Percentiles rank a stretch among this genome's conserved stretches.
Conservation (phyloP, 2,888 invertebrate genomes). For the Pyrgus malvae region DNA sequence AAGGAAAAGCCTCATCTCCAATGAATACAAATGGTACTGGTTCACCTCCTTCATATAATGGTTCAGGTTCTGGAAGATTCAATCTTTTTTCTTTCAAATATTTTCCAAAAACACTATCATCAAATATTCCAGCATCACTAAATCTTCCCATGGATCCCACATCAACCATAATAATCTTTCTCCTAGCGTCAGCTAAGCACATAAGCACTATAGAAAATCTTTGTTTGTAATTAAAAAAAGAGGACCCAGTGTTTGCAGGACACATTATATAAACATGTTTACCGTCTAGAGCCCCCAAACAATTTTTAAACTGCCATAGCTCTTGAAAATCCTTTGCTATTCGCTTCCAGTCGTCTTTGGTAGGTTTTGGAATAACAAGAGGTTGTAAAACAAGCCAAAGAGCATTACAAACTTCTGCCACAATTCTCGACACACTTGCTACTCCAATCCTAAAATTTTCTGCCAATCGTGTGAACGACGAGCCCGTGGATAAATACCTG, state of each 20-base stretch:
- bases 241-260: constrained; percentile 31
- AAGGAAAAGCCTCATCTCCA: constrained; percentile 34
- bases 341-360: constrained; percentile 12
- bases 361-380: constrained; percentile 8
- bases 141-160: constrained; percentile 32
- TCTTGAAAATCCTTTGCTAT: constrained; percentile 19
- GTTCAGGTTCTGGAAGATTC: constrained; percentile 31
- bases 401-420: constrained; percentile 14
- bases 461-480: constrained; percentile 13
- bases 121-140: constrained; percentile 33
- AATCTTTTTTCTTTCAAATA: constrained; percentile 32
- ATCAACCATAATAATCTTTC: constrained; percentile 33
- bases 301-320: constrained; percentile 18
- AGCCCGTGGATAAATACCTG: constrained; percentile 33
- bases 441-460: constrained; percentile 32
- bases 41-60: constrained; percentile 28
- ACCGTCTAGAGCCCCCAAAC: constrained; percentile 28
- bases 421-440: constrained; percentile 30
- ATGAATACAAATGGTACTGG: constrained; percentile 36
- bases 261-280: constrained; percentile 20
- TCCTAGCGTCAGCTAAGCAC: constrained; percentile 30
- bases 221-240: constrained; percentile 30
- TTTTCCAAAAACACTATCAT: constrained; percentile 31
- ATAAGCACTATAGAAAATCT: constrained; percentile 29
- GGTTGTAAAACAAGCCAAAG: constrained; percentile 7